Evolutionary conservation across 2,797 vertebrate species (phyloP).

Genomic region (Psittacula derbiana): DNA sequence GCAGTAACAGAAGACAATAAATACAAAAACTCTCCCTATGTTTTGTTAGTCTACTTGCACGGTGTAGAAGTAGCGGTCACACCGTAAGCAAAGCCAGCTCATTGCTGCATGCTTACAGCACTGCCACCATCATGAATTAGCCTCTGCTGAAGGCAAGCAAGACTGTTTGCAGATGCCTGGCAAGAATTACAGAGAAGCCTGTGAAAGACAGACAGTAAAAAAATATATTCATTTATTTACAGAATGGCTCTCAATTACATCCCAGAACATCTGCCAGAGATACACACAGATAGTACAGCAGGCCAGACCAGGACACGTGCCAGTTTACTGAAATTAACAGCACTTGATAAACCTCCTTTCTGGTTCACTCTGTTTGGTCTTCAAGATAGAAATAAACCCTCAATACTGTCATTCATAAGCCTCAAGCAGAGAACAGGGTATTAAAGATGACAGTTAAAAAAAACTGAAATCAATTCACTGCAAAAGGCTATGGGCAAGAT

Average conservation of each 20-base stretch:
- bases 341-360: neutral
- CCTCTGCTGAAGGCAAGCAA: neutral
- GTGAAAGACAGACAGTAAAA: neutral
- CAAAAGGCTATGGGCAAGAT: neutral
- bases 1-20: neutral
- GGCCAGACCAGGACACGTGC: neutral
- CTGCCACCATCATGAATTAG: neutral
- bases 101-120: neutral
- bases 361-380: neutral
- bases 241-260: neutral
- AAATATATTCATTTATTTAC: neutral
- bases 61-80: neutral
- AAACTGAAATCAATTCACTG: neutral
- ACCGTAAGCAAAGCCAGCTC: neutral
- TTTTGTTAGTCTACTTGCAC: neutral
- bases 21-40: neutral
- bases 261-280: neutral
- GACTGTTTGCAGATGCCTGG: neutral
- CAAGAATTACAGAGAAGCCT: neutral
- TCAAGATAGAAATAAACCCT: neutral
- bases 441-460: neutral
- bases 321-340: neutral
- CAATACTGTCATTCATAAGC: neutral
- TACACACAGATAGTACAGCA: neutral
- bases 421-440: neutral